These are phyloP conservation scores for Synodontis membranacea DNA, from an alignment of 2,113 vertebrate genomes.

Conservation along the genomic window DNA sequence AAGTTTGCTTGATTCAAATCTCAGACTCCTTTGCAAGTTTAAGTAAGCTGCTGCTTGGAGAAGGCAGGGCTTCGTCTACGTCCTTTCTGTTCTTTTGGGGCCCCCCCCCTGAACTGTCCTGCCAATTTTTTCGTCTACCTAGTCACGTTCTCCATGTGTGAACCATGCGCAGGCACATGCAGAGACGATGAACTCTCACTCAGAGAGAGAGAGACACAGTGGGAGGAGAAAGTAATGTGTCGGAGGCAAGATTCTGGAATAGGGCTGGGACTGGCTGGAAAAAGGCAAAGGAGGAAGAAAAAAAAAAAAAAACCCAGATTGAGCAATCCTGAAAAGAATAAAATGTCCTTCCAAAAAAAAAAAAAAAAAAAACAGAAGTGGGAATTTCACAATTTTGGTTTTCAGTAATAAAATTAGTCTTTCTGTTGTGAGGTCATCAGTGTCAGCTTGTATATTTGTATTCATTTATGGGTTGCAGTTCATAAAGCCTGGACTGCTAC, in stretches of 20 bases:
- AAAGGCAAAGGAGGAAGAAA: not conserved
- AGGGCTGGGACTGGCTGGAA: not conserved
- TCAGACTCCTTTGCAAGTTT: not conserved
- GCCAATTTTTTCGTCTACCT: not conserved
- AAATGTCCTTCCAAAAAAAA: slow-evolving; percentile 24
- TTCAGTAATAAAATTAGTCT: not conserved
- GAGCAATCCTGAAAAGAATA: not conserved
- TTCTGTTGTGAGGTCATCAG: not conserved
- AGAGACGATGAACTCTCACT: not conserved
- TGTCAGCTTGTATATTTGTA: not conserved
- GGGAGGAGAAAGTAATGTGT: not conserved
- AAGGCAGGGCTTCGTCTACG: not conserved
- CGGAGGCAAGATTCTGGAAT: not conserved
- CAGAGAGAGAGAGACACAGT: not conserved
- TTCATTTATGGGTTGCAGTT: not conserved
- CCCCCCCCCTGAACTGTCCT: not conserved
- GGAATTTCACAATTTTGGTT: not conserved
- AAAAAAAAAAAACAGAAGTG: too few relatives aligned
- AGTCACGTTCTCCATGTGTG: slow-evolving; percentile 6
- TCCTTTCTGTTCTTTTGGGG: not conserved
- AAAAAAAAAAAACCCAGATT: not conserved
- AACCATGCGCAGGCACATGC: not conserved
- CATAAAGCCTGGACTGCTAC: not conserved
- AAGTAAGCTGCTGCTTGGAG: not conserved
- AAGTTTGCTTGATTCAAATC: not conserved